phyloP scores from a whole-genome alignment of 2,113 vertebrate genomes.

The Oriolus oriolus region DNA sequence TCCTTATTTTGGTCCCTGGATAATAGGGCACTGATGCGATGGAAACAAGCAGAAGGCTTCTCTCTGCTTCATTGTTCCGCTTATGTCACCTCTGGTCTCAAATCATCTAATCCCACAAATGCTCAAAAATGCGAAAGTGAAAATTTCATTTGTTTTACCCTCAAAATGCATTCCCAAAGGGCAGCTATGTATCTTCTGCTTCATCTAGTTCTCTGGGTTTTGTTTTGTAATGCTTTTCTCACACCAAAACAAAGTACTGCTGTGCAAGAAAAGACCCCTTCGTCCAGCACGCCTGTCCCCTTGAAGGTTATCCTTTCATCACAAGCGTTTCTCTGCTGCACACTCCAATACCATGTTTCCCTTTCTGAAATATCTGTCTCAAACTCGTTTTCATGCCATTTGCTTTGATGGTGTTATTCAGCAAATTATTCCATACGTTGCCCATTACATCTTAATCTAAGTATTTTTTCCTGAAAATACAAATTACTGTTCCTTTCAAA shows the following conservation, averaged over 20 bases:
- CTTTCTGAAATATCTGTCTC: constrained; percentile 19
- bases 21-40: neutral
- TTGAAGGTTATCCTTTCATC: constrained; percentile 14
- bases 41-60: constrained; percentile 9
- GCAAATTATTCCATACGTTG: constrained; percentile 45
- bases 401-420: constrained; percentile 26
- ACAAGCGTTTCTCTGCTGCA: neutral
- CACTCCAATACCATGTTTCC: constrained; percentile 2
- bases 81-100: constrained; percentile 29
- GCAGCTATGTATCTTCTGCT: neutral
- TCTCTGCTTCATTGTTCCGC: constrained; percentile 14
- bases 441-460: constrained; percentile 12
- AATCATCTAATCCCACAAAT: neutral
- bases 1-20: neutral
- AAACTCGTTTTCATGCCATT: neutral
- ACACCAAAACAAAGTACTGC: neutral
- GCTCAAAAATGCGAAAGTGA: neutral
- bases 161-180: neutral
- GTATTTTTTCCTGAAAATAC: constrained; percentile 6
- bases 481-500: neutral
- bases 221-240: neutral
- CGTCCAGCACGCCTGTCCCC: neutral
- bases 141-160: neutral
- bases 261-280: neutral
- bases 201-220: neutral